These are phyloP conservation scores for Acipenser transmontanus DNA, from an alignment of 2,797 vertebrate genomes.

Conservation along the genomic window DNA sequence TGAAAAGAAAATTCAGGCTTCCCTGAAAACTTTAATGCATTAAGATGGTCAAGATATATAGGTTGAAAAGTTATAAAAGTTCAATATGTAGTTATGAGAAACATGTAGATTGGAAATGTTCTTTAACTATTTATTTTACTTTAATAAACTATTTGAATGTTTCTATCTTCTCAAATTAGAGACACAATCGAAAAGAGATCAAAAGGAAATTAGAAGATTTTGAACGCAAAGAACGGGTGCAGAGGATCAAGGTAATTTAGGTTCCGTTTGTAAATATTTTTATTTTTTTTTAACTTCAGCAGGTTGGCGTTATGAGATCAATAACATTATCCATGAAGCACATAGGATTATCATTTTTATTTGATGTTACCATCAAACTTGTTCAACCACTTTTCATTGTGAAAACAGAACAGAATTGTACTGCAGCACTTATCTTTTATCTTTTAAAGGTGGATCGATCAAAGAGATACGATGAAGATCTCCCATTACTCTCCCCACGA, in stretches of 20 bases:
- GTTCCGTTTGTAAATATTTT: not conserved
- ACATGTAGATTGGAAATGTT: too few species aligned
- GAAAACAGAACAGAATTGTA: too few species aligned
- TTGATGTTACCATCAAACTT: not conserved
- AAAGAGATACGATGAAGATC: slow-evolving; percentile 56
- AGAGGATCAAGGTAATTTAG: slow-evolving; percentile 67
- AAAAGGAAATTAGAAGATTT: slow-evolving; percentile 71
- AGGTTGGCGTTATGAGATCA: too few species aligned
- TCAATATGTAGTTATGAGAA: too few species aligned
- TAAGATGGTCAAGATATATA: too few species aligned
- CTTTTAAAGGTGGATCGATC: slow-evolving; percentile 59
- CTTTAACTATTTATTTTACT: too few species aligned
- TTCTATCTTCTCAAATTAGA: slow-evolving; percentile 42
- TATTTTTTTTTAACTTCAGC: not conserved
- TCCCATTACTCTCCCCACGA: slow-evolving; percentile 54
- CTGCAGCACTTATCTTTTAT: slow-evolving; percentile 22
- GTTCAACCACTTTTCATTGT: too few species aligned
- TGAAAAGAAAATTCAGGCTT: too few species aligned
- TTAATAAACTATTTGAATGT: too few species aligned
- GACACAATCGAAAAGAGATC: slow-evolving; percentile 70
- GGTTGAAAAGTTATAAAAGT: too few species aligned
- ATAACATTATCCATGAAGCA: not conserved
- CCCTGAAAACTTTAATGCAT: too few species aligned
- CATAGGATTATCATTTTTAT: not conserved
- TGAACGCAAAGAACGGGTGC: slow-evolving; percentile 56